Evolutionary conservation across 2,888 invertebrate species (phyloP).

Genomic region (Apamea sordens): DNA sequence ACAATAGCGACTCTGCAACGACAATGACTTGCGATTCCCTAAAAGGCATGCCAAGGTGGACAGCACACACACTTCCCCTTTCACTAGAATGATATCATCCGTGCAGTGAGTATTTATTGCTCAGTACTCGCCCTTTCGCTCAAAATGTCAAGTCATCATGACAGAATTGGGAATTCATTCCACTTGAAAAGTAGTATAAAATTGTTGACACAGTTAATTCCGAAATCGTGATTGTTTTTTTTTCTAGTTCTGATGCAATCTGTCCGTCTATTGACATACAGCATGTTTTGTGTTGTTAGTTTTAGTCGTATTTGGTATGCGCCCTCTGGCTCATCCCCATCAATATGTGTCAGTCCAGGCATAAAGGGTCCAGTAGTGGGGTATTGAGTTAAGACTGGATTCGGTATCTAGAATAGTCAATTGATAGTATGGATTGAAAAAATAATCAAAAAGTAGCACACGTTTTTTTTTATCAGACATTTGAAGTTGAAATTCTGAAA

Average conservation of each 20-base stretch:
- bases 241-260: no score
- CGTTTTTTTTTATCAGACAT: no score
- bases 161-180: background rate
- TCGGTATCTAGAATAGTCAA: no score
- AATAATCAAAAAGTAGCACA: no score
- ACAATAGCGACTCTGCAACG: slow-evolving; percentile 7
- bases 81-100: slow-evolving; percentile 36
- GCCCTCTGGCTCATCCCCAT: background rate
- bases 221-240: background rate
- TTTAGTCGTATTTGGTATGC: background rate
- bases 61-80: slow-evolving; percentile 52
- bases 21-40: slow-evolving; percentile 27
- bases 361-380: no score
- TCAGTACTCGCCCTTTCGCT: slow-evolving; percentile 4
- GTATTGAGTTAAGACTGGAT: no score
- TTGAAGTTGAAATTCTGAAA: no score
- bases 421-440: no score
- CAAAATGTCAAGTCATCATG: slow-evolving; percentile 27
- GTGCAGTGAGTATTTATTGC: background rate
- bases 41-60: slow-evolving; percentile 43
- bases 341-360: no score
- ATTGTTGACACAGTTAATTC: background rate
- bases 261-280: no score
- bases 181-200: background rate
- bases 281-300: no score